Conservation (phyloP, 1,140 invertebrate genomes). For the Tetragnatha versicolor region DNA sequence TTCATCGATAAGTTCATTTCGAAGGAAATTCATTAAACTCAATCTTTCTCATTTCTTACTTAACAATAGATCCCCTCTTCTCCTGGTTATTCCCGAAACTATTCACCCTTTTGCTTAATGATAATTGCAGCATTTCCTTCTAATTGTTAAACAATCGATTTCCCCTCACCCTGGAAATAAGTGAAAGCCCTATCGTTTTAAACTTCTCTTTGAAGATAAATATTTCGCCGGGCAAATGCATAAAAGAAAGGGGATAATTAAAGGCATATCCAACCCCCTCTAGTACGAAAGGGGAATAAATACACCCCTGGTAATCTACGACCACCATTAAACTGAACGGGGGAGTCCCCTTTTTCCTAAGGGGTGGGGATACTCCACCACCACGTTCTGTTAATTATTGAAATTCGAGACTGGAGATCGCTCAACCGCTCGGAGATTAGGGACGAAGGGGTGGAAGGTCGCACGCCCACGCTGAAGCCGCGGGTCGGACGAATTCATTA, state of each 20-base stretch:
- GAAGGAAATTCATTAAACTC: too few species aligned
- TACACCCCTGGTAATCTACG: conserved; percentile 29
- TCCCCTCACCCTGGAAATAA: too few species aligned
- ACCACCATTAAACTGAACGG: background rate
- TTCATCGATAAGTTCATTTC: too few species aligned
- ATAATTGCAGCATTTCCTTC: too few species aligned
- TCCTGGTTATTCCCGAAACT: too few species aligned
- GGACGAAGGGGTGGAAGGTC: conserved; percentile 2
- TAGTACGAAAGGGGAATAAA: background rate
- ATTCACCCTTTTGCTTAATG: too few species aligned
- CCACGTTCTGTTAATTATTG: conserved; percentile 39
- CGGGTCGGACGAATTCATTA: conserved; percentile 29
- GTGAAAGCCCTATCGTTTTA: too few species aligned
- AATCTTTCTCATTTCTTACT: too few species aligned
- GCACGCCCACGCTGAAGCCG: background rate
- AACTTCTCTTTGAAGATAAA: too few species aligned
- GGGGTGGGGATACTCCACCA: background rate
- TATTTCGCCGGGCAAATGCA: too few species aligned
- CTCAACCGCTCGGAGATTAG: background rate
- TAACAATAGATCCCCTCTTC: too few species aligned
- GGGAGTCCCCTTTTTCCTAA: background rate
- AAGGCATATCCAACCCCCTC: background rate
- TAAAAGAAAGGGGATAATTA: conserved; percentile 38
- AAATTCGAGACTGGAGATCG: conserved; percentile 37
- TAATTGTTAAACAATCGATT: too few species aligned